Percentiles rank a stretch among this genome's conserved stretches.
Evolutionary conservation across 2,797 vertebrate species (phyloP).

Genomic region (Stomatorhinus walkeri): DNA sequence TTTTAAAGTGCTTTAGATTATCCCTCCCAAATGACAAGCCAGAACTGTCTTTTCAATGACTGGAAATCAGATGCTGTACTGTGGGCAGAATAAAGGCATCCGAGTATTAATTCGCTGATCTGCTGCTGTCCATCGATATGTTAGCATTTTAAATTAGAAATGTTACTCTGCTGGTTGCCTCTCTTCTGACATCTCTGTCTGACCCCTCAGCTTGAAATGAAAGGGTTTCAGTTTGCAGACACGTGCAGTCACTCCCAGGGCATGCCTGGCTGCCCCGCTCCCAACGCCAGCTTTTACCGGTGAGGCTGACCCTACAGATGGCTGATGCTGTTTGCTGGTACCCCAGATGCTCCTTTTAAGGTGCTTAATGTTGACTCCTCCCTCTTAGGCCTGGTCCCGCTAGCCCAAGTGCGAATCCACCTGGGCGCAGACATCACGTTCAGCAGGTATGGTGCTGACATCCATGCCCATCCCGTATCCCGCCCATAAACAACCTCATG

Average conservation of each 20-base stretch:
- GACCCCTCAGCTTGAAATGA: constrained; percentile 93
- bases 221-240: constrained; percentile 91
- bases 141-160: background rate
- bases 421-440: constrained; percentile 80
- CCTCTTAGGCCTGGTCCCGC: constrained; percentile 81
- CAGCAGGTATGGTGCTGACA: constrained; percentile 72
- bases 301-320: background rate
- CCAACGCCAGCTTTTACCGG: background rate
- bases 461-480: background rate
- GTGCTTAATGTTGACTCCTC: background rate
- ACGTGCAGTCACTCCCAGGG: constrained; percentile 78
- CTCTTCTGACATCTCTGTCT: constrained; percentile 35
- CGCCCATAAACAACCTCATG: background rate
- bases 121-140: background rate
- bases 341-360: background rate
- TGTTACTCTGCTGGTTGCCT: background rate
- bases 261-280: constrained; percentile 50
- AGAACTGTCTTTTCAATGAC: background rate
- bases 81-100: background rate
- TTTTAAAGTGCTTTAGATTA: background rate
- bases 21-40: background rate
- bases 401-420: constrained; percentile 87
- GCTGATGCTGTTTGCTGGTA: background rate
- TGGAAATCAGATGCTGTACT: background rate
- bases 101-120: background rate